Conservation (phyloP, 2,113 vertebrate genomes). For the Scopus umbretta region DNA sequence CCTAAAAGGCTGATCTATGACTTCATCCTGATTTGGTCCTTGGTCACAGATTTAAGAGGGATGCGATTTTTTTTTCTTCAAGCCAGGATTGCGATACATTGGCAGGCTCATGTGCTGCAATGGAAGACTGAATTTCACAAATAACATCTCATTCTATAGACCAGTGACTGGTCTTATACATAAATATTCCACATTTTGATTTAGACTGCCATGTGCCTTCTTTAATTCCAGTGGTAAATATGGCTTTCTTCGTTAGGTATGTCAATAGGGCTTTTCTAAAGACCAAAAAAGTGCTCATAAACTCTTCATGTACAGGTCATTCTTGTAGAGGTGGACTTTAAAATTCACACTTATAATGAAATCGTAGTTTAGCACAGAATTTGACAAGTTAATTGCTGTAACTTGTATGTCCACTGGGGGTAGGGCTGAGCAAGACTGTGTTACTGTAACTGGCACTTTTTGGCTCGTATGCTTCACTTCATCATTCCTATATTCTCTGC, state of each 20-base stretch:
- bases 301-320: neutral
- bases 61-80: neutral
- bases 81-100: neutral
- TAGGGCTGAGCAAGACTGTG: neutral
- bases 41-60: neutral
- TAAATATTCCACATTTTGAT: neutral
- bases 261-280: neutral
- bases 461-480: neutral
- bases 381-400: neutral
- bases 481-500: neutral
- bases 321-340: neutral
- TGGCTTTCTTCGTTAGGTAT: neutral
- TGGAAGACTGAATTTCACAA: neutral
- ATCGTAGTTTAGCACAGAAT: neutral
- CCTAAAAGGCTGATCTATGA: neutral
- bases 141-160: neutral
- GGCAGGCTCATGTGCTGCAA: neutral
- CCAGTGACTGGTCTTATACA: neutral
- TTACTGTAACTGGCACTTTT: neutral
- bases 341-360: neutral
- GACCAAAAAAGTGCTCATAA: neutral
- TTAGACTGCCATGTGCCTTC: neutral
- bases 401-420: rapidly evolving
- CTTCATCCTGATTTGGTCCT: neutral
- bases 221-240: neutral